A percentile compares a stretch with the other conserved stretches of the same genome.
These are phyloP conservation scores for Embidobia sp. DNA, from an alignment of 2,888 invertebrate genomes.

Conservation along the genomic window DNA sequence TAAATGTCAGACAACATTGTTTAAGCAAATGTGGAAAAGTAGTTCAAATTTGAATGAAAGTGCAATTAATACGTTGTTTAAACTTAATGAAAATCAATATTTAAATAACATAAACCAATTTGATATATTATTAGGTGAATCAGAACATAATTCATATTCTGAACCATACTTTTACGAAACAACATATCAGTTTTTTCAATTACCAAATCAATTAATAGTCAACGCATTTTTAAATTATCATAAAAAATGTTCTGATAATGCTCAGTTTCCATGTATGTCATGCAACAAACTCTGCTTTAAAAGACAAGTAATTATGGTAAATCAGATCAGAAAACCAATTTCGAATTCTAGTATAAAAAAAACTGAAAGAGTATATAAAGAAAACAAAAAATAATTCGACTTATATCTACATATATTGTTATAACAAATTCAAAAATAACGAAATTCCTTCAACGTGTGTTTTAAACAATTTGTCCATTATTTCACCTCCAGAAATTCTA, in stretches of 20 bases:
- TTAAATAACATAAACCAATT: too few relatives aligned
- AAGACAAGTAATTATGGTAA: not conserved
- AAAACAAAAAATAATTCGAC: not conserved
- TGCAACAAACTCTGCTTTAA: not conserved
- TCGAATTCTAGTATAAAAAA: not conserved
- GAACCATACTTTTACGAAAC: slow-evolving; percentile 21
- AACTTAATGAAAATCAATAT: too few relatives aligned
- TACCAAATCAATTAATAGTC: not conserved
- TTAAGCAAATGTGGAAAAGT: not conserved
- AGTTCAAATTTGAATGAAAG: not conserved
- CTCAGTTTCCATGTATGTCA: not conserved
- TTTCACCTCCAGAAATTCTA: not conserved
- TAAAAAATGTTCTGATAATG: not conserved
- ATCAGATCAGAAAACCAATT: not conserved
- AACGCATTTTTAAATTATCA: not conserved
- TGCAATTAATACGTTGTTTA: not conserved
- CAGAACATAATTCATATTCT: slow-evolving; percentile 6
- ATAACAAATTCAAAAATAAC: slow-evolving; percentile 61
- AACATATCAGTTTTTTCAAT: not conserved
- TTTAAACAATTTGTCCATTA: slow-evolving; percentile 66
- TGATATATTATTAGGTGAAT: slow-evolving; percentile 15
- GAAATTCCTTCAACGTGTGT: slow-evolving; percentile 68
- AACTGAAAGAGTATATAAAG: not conserved
- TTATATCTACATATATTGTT: slow-evolving; percentile 50
- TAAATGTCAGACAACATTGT: not conserved